Base-by-base conservation (phyloP, 2,797 vertebrate genomes). In the Eupleurogrammus muticus region DNA sequence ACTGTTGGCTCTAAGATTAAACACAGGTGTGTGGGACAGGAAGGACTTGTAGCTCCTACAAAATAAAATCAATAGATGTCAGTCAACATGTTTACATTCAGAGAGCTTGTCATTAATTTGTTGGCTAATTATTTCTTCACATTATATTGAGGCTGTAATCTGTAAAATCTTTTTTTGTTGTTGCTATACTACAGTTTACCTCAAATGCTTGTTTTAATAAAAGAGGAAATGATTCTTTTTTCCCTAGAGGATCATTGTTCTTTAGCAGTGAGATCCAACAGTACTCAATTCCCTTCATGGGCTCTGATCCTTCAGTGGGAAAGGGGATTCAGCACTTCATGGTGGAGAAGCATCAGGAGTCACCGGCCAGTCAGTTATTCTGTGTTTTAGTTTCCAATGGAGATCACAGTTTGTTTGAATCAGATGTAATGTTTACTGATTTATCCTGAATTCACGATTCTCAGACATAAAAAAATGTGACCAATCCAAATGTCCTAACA, bases 261-360 rank as follows among this genome's bases (percentile, higher is more conserved):
- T 98, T 86, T 78, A 95, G 92, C 89, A 89, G 84, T 24, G 97
- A 98, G 84, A 90, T 98, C 66, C 92, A 91, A 61, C 87, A 95
- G 61, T 99, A 98, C 8, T 78, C 94, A 0, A 21, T 98, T 76
- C 96, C 96, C 23, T 99, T 99, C 85, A 87, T 96, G 93, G 98
- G 97, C 44, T 87, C 97, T 9, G 98, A 99, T 75, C 90, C 67
- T 0, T 95, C 98, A 1, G 97, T 99, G 58, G 97, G 99, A 73
- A 98, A 91, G 91, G 94, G 97, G 63, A 96, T 94, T 57, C 97
- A 99, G 73, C 95, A 95, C 56, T 98, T 94, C 67, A 88, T 99
- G 63, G 61, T 90, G 47, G 95, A 96, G 10, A 92, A 95, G 46
- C 73, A 95, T 19, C 46, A 96, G 47, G 92, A 94, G 54, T 90